phyloP scores from a whole-genome alignment of 2,113 vertebrate genomes.

The Himantopus leucocephalus region DNA sequence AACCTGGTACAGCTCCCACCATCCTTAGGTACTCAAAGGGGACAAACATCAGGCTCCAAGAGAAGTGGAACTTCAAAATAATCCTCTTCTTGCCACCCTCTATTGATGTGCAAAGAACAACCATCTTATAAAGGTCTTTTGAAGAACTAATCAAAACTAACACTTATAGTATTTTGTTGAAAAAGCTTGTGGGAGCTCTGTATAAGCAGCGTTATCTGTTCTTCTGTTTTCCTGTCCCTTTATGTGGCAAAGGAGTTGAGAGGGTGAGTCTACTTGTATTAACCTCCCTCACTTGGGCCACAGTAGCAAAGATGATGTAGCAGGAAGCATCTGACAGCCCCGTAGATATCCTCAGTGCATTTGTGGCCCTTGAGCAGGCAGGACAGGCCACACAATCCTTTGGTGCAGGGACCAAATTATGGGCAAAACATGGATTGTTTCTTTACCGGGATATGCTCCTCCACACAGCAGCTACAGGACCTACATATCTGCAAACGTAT shows the following conservation, averaged over 20 bases:
- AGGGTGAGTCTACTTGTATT: background rate
- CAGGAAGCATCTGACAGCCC: background rate
- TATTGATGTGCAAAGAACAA: background rate
- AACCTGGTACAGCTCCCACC: background rate
- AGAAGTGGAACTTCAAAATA: background rate
- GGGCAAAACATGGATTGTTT: background rate
- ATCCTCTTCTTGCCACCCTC: background rate
- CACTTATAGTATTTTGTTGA: background rate
- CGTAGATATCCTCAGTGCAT: background rate
- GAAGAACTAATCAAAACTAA: background rate
- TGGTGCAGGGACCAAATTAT: background rate
- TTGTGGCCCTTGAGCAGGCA: background rate
- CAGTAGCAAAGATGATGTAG: background rate
- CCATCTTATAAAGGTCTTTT: background rate
- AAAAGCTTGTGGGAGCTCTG: background rate
- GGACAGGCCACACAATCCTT: background rate
- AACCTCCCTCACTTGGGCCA: background rate
- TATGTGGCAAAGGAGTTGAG: background rate
- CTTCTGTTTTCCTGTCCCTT: background rate
- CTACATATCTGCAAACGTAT: fast-evolving
- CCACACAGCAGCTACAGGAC: background rate
- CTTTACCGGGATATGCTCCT: background rate
- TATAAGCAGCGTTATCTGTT: background rate
- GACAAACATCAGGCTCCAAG: background rate
- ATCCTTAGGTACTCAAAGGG: background rate